Evolutionary conservation across 2,797 vertebrate genomes (phyloP), one percentile per base, ranked within the genome.

Genomic region (Clarias fuscus): DNA sequence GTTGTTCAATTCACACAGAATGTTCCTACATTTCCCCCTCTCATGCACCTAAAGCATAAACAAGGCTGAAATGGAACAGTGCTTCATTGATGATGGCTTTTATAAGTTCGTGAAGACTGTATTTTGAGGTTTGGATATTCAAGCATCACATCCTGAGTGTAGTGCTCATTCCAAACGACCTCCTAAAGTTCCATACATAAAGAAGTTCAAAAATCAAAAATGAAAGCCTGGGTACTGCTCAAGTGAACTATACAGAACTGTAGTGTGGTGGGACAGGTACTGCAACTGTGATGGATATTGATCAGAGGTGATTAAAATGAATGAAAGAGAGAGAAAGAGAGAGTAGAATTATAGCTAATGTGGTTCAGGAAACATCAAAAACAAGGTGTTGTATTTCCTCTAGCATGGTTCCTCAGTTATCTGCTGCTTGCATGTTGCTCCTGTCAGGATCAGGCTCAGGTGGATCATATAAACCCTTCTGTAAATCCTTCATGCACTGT

Each of bases 401-500:
- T 18, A 7, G 4, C 48, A 24, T 84, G 56, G 62, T 73, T 71
- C 48, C 22, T 22, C 59, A 7, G 33, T 43, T 84, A 27, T 48
- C 22, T 84, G 61, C 43, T 84, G 10, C 11, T 56, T 48, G 72
- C 71, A 53, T 27, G 40, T 27, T 27, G 40, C 24, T 75, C 40
- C 15, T 70, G 30, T 33, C 64, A 27, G 11, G 64, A 11, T 0
- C n/a, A 27, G 43, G 68, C 53, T 72, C 30, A 48, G 59, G 79
- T 72, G 4, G 58, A 62, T 43, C 58, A 75, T 77, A 22, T 64
- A 70, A 85, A 68, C 75, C 27, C 85, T 64, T n/a, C 22, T n/a
- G 13, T 64, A 30, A 67, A 30, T 37, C 68, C 30, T 22, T 33
- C 67, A 70, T 70, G 67, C 30, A 70, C 65, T 68, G 65, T 68